Evolutionary conservation across 1,140 invertebrate genomes (phyloP).

Genomic region (Arctopsyche grandis): DNA sequence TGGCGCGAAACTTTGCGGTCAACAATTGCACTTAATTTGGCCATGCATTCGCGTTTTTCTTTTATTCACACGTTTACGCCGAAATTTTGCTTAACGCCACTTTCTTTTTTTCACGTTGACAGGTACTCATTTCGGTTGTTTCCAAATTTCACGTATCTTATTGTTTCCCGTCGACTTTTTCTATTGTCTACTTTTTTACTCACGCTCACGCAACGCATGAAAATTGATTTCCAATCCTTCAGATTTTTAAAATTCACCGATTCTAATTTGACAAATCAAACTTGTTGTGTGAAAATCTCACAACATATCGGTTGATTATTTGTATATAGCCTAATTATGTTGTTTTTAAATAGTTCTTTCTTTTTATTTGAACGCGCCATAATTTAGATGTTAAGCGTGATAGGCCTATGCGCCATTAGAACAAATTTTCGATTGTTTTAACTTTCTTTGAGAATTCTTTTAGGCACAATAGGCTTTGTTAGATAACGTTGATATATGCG

Average conservation of each 20-base stretch:
- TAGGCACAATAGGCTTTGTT: not conserved
- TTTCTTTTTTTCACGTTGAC: not conserved
- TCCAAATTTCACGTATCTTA: not conserved
- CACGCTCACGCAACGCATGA: too few relatives aligned
- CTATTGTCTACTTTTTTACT: too few relatives aligned
- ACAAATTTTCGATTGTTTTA: too few relatives aligned
- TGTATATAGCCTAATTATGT: too few relatives aligned
- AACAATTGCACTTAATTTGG: not conserved
- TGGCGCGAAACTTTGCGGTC: conserved; percentile 23
- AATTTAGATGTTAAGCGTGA: not conserved
- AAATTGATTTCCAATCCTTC: too few relatives aligned
- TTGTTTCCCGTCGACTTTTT: too few relatives aligned
- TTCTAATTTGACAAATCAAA: not conserved
- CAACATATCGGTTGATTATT: not conserved
- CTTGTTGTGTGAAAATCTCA: not conserved
- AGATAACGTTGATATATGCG: not conserved
- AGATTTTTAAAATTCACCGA: not conserved
- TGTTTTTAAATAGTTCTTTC: not conserved
- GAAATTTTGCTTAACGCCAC: not conserved
- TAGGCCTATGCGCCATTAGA: not conserved
- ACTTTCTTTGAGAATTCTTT: not conserved
- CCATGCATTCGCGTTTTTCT: not conserved
- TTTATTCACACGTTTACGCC: not conserved
- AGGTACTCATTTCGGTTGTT: not conserved
- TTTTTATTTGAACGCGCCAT: not conserved